These are phyloP conservation scores for Malachius bipustulatus DNA, from an alignment of 2,888 invertebrate species.

Conservation along the genomic window DNA sequence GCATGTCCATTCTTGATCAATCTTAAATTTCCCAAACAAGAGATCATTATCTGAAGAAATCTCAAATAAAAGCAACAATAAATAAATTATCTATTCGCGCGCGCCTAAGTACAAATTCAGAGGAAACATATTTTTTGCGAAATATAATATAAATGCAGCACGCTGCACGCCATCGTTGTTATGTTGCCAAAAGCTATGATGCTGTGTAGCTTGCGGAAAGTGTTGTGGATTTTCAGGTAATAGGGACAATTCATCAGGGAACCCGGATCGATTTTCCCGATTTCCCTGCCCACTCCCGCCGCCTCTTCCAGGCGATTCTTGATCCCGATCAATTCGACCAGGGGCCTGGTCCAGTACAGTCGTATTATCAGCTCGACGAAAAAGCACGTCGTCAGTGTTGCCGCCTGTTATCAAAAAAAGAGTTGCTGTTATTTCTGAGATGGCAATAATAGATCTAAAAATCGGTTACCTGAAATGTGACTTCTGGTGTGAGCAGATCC, in stretches of 20 bases:
- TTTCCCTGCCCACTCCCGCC: conserved; percentile 65
- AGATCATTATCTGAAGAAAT: too few relatives aligned
- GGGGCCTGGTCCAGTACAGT: conserved; percentile 62
- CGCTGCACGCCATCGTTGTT: conserved; percentile 52
- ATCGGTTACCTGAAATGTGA: conserved; percentile 41
- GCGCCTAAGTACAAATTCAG: too few relatives aligned
- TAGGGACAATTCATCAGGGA: conserved; percentile 64
- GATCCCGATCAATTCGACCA: conserved; percentile 58
- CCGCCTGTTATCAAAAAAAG: too few relatives aligned
- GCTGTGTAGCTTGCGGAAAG: conserved; percentile 66
- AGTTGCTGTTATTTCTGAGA: too few relatives aligned
- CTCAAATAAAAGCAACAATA: too few relatives aligned
- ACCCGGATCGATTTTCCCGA: conserved; percentile 61
- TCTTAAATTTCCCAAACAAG: too few relatives aligned
- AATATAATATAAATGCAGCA: conserved; percentile 54
- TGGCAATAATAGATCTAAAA: too few relatives aligned
- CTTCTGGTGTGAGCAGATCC: conserved; percentile 38
- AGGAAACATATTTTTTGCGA: conserved; percentile 24
- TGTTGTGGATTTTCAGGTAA: conserved; percentile 59
- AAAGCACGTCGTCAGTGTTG: conserved; percentile 55
- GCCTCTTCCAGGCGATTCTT: conserved; percentile 67
- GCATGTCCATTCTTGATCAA: too few relatives aligned
- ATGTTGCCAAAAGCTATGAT: conserved; percentile 74
- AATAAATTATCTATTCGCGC: too few relatives aligned
- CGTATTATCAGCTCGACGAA: conserved; percentile 63